Conservation (phyloP, 2,888 invertebrate genomes). For the Galeruca laticollis region DNA sequence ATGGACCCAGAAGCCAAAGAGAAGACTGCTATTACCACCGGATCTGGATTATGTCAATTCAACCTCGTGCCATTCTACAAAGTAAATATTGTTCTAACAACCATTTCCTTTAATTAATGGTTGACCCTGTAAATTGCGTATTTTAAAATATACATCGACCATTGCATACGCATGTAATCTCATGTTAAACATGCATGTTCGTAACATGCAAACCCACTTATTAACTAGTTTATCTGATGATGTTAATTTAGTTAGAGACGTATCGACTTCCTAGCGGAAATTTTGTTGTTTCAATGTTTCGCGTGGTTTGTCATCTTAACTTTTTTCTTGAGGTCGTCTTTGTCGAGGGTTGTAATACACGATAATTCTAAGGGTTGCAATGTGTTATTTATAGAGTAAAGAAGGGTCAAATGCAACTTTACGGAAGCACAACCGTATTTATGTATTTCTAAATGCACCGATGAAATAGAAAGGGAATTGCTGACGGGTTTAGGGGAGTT, state of each 20-base stretch:
- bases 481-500: background rate
- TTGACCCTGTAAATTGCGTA: constrained; percentile 17
- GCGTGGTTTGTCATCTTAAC: constrained; percentile 27
- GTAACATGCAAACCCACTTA: constrained; percentile 43
- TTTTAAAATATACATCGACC: constrained; percentile 9
- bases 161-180: constrained; percentile 22
- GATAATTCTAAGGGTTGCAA: constrained; percentile 11
- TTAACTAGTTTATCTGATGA: constrained; percentile 43
- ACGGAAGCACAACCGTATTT: background rate
- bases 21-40: too few relatives aligned
- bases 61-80: background rate
- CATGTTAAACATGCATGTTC: constrained; percentile 41
- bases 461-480: background rate
- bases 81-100: background rate
- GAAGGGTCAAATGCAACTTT: constrained; percentile 26
- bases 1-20: too few relatives aligned
- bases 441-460: background rate
- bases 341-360: background rate
- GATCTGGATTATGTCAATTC: too few relatives aligned
- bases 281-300: constrained; percentile 35
- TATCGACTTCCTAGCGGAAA: constrained; percentile 44
- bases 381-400: constrained; percentile 20
- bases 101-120: background rate
- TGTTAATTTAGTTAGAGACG: constrained; percentile 43
- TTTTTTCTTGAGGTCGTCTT: constrained; percentile 28